Evolutionary conservation across 2,888 invertebrate species (phyloP), one percentile per base, ranked within the genome.

Genomic region (Meganola albula): DNA sequence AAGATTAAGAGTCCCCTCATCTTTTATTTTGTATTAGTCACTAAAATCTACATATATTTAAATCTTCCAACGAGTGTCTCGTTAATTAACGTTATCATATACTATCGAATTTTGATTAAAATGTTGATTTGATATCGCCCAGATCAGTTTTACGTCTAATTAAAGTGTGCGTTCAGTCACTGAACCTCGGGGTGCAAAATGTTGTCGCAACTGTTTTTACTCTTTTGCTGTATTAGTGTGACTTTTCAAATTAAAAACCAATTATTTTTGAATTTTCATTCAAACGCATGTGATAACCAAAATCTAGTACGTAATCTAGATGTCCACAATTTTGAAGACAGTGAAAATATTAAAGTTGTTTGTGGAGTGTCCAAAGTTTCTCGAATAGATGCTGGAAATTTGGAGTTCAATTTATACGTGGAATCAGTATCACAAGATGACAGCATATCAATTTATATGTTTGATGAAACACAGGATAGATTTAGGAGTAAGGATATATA

Each of bases 401-500:
- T n/a, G 39, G 46, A 44, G 35, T 31, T n/a, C 20, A 40, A 1
- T 4, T 54, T 4, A 27, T 28, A n/a, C 31, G 8, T 44, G 3
- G 24, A 54, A 6, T 44, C 48, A 8, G 24, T 31, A 11, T 40
- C 48, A 8, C n/a, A 18, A 4, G 23, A 36, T 12, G 68, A 64
- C 40, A 31, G 42, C 10, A 23, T 63, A 9, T 49, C 56, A 2
- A 18, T 66, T 6, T 25, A 59, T n/a, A 41, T 57, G 2, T 53
- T 45, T 33, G 47, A 58, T 42, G 26, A 31, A 7, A 23, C 25
- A 24, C 21, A 16, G 4, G 31, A 38, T 5, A 32, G n/a, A 21
- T 10, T 51, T 18, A n/a, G 26, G 24, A 7, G 27, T 24, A 27
- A 43, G 27, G 42, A 34, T 26, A 4, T 33, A 51, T 23, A 26